Evolutionary conservation across 2,113 vertebrate species (phyloP).

Genomic region (Caracal caracal): DNA sequence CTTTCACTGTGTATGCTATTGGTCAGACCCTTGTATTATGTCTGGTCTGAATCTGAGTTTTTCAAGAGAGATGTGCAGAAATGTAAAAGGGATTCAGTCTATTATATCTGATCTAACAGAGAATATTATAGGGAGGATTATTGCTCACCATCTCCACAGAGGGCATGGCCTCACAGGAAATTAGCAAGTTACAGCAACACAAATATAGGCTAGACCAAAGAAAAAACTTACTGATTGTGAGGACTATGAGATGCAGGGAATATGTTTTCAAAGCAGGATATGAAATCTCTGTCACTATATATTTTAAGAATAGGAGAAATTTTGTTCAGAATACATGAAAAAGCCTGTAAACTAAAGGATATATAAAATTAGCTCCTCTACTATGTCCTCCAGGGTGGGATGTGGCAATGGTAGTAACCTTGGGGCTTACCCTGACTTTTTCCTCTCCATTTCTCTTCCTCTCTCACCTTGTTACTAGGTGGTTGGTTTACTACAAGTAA

Average conservation of each 20-base stretch:
- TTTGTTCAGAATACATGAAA: background rate
- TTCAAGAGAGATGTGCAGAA: constrained; percentile 60
- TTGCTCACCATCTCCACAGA: background rate
- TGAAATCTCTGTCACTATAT: constrained; percentile 58
- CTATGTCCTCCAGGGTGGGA: background rate
- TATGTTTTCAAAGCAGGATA: constrained; percentile 64
- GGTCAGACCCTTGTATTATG: constrained; percentile 30
- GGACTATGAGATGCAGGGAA: background rate
- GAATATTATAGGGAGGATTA: constrained; percentile 29
- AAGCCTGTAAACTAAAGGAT: background rate
- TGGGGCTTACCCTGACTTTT: background rate
- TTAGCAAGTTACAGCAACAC: constrained; percentile 23
- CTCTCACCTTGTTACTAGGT: too few species aligned
- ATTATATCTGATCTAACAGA: constrained; percentile 58
- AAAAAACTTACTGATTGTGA: background rate
- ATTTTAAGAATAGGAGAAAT: constrained; percentile 50
- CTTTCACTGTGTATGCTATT: background rate
- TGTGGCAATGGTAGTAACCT: background rate
- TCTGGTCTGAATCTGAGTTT: constrained; percentile 47
- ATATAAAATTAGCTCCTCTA: background rate
- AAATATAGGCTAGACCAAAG: constrained; percentile 12
- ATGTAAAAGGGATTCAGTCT: constrained; percentile 40
- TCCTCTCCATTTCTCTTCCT: background rate
- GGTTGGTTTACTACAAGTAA: background rate
- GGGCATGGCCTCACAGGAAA: constrained; percentile 65